phyloP scores from a whole-genome alignment of 2,113 vertebrate species.

The Condylura cristata region DNA sequence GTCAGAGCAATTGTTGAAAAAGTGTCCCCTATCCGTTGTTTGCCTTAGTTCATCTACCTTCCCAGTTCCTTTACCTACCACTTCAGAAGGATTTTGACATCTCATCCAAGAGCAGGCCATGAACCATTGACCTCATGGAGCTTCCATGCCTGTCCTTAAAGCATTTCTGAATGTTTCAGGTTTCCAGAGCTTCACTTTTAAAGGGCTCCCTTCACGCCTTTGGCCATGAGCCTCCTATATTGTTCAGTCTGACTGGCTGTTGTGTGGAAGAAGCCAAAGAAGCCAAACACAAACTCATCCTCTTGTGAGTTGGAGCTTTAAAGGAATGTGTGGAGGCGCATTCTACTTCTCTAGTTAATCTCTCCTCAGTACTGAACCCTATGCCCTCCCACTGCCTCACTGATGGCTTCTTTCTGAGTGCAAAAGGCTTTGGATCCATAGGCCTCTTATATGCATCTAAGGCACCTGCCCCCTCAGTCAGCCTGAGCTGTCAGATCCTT shows the following conservation, averaged over 20 bases:
- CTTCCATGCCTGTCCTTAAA: background rate
- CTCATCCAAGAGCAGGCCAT: background rate
- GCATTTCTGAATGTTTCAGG: fast-evolving
- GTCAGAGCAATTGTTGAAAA: too few species aligned
- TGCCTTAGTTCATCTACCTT: background rate
- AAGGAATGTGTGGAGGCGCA: background rate
- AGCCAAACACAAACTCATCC: background rate
- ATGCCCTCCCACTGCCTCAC: background rate
- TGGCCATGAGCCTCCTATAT: too few species aligned
- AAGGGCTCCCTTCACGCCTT: background rate
- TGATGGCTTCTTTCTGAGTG: background rate
- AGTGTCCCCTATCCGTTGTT: background rate
- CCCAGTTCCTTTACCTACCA: background rate
- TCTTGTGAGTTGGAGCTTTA: background rate
- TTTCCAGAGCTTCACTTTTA: background rate
- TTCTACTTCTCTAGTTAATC: background rate
- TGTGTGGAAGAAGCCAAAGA: fast-evolving
- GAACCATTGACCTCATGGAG: background rate
- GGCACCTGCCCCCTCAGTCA: background rate
- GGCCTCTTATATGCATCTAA: background rate
- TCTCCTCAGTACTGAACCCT: background rate
- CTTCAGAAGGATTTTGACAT: background rate
- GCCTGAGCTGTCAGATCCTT: too few species aligned
- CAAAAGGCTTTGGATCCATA: background rate
- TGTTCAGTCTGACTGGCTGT: background rate